A percentile compares a stretch with the other conserved stretches of the same genome.
Evolutionary conservation across 2,797 vertebrate species (phyloP).

Genomic region (Malurus splendens): DNA sequence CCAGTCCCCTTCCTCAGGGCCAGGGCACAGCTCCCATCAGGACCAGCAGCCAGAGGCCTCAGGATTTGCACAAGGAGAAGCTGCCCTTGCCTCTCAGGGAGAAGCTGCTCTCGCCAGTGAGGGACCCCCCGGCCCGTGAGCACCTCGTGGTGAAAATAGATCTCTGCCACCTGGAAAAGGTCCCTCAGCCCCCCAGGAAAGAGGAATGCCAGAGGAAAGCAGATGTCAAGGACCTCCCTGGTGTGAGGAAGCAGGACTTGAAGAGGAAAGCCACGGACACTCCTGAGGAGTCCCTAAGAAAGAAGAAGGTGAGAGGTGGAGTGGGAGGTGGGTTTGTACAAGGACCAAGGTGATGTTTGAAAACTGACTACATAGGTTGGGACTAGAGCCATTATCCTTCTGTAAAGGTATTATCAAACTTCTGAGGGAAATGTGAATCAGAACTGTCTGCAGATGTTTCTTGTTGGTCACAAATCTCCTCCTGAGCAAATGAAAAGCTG

Average conservation of each 20-base stretch:
- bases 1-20: slow-evolving; percentile 48
- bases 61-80: slow-evolving; percentile 64
- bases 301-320: slow-evolving; percentile 74
- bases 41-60: slow-evolving; percentile 52
- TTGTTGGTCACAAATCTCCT: not conserved
- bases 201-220: slow-evolving; percentile 21
- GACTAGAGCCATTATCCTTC: not conserved
- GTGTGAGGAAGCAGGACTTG: slow-evolving; percentile 51
- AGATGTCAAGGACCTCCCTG: not conserved
- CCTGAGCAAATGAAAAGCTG: not conserved
- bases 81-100: slow-evolving; percentile 45
- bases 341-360: not conserved
- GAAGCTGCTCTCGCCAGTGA: slow-evolving; percentile 46
- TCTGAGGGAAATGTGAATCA: not conserved
- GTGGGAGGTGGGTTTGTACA: not conserved
- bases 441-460: not conserved
- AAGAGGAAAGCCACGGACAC: slow-evolving; percentile 46
- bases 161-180: slow-evolving; percentile 77
- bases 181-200: slow-evolving; percentile 69
- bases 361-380: not conserved
- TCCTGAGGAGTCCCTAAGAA: slow-evolving; percentile 67
- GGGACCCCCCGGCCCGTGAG: not conserved
- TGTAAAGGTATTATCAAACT: not conserved
- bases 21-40: slow-evolving; percentile 22
- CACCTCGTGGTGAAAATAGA: slow-evolving; percentile 85